Base-by-base conservation (phyloP, 2,888 invertebrate genomes). In the Epinotia ramella region DNA sequence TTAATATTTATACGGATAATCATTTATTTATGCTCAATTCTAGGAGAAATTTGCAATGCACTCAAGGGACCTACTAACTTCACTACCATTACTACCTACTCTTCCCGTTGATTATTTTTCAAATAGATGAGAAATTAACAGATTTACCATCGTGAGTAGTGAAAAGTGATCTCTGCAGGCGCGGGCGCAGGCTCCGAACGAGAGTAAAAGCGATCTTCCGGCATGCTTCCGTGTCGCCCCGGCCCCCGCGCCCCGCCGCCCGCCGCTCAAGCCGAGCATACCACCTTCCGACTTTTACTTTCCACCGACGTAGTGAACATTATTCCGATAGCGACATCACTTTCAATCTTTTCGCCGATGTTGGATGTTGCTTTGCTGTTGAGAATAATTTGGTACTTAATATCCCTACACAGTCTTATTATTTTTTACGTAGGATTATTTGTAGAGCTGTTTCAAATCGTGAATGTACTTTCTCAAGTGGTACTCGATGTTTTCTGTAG, bases 171-270 rank as follows among this genome's bases (percentile, higher is more conserved):
- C 12, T 62, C 16, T 46, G 56, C 49, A 49, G 64, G 53, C 79
- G 81, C 79, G 73, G 74, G 81, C 81, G 82, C 82, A 81, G 80
- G 78, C 82, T 78, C 79, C 70, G 73, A 78, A 84, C 81, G 89
- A 92, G 91, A 92, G 92, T 92, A 92, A 92, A 91, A 92, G 91
- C 91, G 86, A 86, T 91, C 89, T 90, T 90, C 89, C 89, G 89
- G 80, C 82, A 80, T 78, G 84, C 86, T 92, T 90, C 91, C 92
- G 90, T 86, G 82, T 88, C 78, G 75, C 80, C 80, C 79, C 73
- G 73, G 78, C 73, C 76, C 71, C 69, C 78, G 73, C 78, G 40
- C 77, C 70, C 73, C 78, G 73, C 76, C 78, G 70, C 56, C 80
- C 71, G 77, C 67, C 78, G 60, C 81, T 74, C 77, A 71, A 77